Evolutionary conservation across 2,797 vertebrate genomes (phyloP).

Genomic region (Spheniscus humboldti): DNA sequence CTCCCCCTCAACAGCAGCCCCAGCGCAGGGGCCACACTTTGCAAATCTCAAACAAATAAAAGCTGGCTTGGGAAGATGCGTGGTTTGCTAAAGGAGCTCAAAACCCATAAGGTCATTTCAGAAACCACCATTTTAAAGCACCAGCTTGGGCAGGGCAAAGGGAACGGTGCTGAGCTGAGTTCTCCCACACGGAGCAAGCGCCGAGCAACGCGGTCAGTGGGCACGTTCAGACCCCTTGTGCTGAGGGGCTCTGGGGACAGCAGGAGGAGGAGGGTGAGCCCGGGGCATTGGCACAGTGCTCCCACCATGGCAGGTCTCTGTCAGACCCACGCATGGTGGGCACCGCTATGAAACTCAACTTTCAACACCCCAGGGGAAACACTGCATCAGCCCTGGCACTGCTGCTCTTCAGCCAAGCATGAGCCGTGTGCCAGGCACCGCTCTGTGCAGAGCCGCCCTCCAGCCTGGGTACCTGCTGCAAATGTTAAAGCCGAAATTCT

Average conservation of each 20-base stretch:
- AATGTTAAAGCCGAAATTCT: background rate
- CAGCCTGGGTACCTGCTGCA: background rate
- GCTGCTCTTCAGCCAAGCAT: background rate
- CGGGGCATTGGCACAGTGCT: background rate
- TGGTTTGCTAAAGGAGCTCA: background rate
- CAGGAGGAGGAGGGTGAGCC: background rate
- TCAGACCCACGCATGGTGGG: rapidly evolving
- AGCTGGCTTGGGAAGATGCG: background rate
- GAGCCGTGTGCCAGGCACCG: rapidly evolving
- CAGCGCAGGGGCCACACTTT: background rate
- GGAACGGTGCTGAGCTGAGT: background rate
- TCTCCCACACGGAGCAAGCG: rapidly evolving
- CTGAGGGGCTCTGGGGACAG: rapidly evolving
- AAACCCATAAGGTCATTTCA: background rate
- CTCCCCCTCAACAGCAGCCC: background rate
- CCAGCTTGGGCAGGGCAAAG: background rate
- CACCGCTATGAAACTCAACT: background rate
- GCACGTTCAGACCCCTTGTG: rapidly evolving
- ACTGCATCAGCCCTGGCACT: background rate
- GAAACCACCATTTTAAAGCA: background rate
- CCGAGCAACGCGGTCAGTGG: rapidly evolving
- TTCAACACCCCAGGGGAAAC: background rate
- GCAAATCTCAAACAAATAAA: background rate
- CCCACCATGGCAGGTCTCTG: background rate
- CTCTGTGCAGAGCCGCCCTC: background rate